These are phyloP conservation scores for Phoenicopterus ruber DNA, from an alignment of 2,113 vertebrate genomes.

Conservation along the genomic window DNA sequence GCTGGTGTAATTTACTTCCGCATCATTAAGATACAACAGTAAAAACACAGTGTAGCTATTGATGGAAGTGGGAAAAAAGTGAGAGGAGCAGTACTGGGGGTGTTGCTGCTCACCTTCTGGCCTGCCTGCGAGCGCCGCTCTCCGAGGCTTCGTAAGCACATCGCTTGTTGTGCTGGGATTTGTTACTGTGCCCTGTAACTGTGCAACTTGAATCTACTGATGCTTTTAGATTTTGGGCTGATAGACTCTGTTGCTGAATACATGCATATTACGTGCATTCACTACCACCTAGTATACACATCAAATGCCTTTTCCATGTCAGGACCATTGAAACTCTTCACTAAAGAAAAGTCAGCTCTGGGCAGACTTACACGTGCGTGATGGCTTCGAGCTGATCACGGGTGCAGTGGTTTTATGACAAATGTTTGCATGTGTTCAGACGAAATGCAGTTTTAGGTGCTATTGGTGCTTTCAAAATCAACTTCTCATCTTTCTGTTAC, in stretches of 20 bases:
- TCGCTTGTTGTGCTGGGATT: not conserved
- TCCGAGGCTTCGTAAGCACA: not conserved
- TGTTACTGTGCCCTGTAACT: not conserved
- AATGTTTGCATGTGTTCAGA: not conserved
- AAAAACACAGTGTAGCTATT: not conserved
- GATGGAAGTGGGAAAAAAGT: not conserved
- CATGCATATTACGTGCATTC: not conserved
- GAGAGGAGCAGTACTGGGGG: not conserved
- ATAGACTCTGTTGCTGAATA: not conserved
- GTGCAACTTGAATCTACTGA: not conserved
- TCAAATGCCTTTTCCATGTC: not conserved
- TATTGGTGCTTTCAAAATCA: not conserved
- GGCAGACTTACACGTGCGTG: fast-evolving
- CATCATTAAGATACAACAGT: not conserved
- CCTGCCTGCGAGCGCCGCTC: not conserved
- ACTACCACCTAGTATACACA: too few species aligned
- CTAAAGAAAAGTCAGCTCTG: not conserved
- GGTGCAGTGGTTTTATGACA: not conserved
- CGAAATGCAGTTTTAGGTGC: not conserved
- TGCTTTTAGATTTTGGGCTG: not conserved
- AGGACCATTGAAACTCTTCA: not conserved
- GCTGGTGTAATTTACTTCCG: not conserved
- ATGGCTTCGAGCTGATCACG: not conserved
- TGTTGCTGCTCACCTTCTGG: not conserved
- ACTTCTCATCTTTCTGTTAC: not conserved